Evolutionary conservation across 2,888 invertebrate genomes (phyloP), one percentile per base, ranked within the genome.

Genomic region (Nemoura dubitans): DNA sequence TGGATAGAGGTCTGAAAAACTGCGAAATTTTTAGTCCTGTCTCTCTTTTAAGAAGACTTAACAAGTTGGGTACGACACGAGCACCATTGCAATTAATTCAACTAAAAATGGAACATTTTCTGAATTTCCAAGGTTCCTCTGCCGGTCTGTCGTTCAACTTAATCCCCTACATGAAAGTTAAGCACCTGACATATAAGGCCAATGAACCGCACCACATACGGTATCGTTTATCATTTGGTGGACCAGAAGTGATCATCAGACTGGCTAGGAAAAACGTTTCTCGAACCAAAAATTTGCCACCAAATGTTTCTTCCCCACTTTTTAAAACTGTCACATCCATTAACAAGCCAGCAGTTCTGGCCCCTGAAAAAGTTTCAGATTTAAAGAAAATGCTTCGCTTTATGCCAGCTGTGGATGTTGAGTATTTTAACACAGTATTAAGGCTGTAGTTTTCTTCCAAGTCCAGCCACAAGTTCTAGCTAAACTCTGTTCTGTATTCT

Each of bases 121-220:
- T 28, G 26, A 80, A 80, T 27, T 80, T 25, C 28, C 26, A 80
- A 28, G 80, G 26, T 28, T 26, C 80, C 26, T 16, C 80, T 25
- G 80, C 80, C 16, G 80, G 80, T 25, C 29, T 80, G 26, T 25
- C 21, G 14, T 80, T 80, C 28, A 80, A 80, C 29, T 26, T 28
- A 25, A 80, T 80, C 16, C 80, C 80, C 14, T 80, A 80, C 80
- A 80, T 28, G 26, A 80, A 80, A 80, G 80, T 80, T 28, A 80
- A 80, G 28, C 80, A 80, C 29, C 80, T 80, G 27, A 80, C 16
- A 80, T 80, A 80, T 80, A 28, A 28, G 26, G 16, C 80, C 16
- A 28, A 80, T 80, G 28, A 80, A 80, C 80, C 80, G 26, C 21
- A 25, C 25, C 80, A 80, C 29, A 28, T 80, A 16, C 16, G 16